Percentiles rank a stretch among this genome's conserved stretches.
Conservation (phyloP, 2,797 vertebrate species). For the Myripristis jacobus region DNA sequence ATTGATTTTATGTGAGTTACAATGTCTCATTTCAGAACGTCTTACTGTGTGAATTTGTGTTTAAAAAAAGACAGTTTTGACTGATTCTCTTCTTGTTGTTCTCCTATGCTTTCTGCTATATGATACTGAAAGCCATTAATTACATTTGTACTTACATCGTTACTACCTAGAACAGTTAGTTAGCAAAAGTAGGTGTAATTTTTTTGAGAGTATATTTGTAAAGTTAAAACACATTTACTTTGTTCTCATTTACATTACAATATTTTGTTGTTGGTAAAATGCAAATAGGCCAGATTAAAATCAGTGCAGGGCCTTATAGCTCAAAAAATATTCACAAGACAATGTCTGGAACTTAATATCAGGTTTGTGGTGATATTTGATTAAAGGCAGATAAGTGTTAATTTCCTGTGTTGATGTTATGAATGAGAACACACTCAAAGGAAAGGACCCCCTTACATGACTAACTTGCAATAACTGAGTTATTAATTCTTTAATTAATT, state of each 20-base stretch:
- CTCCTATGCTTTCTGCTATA: neutral
- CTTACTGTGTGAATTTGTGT: neutral
- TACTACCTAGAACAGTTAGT: neutral
- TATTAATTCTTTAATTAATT: slow-evolving; percentile 15
- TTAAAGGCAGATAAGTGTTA: slow-evolving; percentile 44
- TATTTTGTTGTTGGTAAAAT: slow-evolving; percentile 23
- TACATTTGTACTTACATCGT: neutral
- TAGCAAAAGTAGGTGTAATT: neutral
- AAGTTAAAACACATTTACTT: neutral
- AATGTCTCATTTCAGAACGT: slow-evolving; percentile 12
- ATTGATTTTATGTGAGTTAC: neutral
- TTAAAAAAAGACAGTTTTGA: neutral
- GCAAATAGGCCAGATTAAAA: slow-evolving; percentile 35
- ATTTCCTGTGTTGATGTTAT: slow-evolving; percentile 59
- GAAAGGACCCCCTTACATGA: slow-evolving; percentile 29
- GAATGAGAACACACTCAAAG: slow-evolving; percentile 17
- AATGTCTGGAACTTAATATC: slow-evolving; percentile 19
- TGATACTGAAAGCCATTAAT: neutral
- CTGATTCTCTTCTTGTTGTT: neutral
- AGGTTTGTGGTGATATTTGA: slow-evolving; percentile 46
- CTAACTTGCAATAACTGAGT: slow-evolving; percentile 13
- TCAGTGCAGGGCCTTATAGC: slow-evolving; percentile 17
- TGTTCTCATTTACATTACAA: slow-evolving; percentile 1
- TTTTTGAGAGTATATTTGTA: slow-evolving; percentile 6
- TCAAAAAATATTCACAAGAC: slow-evolving; percentile 25